Conservation (phyloP, 2,797 vertebrate species). For the Rhodeus uyekii region DNA sequence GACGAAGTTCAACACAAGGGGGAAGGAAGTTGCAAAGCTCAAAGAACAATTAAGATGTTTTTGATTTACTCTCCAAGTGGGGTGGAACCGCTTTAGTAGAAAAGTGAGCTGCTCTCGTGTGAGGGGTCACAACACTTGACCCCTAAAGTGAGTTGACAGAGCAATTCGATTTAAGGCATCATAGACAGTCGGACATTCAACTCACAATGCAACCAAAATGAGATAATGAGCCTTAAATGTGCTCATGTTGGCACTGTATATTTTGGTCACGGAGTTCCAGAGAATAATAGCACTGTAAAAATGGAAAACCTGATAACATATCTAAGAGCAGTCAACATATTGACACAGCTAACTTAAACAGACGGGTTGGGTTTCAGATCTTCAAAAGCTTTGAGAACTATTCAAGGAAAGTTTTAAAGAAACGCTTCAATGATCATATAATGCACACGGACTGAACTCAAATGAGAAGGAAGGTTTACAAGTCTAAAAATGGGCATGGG, state of each 20-base stretch:
- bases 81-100: slow-evolving; percentile 61
- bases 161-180: slow-evolving; percentile 63
- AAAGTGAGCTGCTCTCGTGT: slow-evolving; percentile 64
- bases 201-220: neutral
- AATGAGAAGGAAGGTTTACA: neutral
- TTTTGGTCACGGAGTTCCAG: neutral
- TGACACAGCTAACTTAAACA: slow-evolving; percentile 22
- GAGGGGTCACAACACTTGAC: slow-evolving; percentile 68
- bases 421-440: neutral
- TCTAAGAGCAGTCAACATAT: slow-evolving; percentile 2
- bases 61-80: slow-evolving; percentile 69
- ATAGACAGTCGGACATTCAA: slow-evolving; percentile 22
- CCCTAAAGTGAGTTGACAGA: slow-evolving; percentile 61
- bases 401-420: slow-evolving; percentile 8
- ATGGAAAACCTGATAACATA: slow-evolving; percentile 19
- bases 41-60: slow-evolving; percentile 70
- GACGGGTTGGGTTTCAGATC: slow-evolving; percentile 3
- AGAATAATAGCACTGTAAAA: slow-evolving; percentile 20
- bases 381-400: neutral
- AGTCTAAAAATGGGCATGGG: neutral
- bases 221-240: slow-evolving; percentile 45
- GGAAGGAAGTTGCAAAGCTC: slow-evolving; percentile 61
- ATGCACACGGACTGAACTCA: neutral
- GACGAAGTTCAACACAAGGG: slow-evolving; percentile 41
- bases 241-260: neutral